Percentiles rank a stretch among this genome's conserved stretches.
Conservation (phyloP, 2,113 vertebrate genomes). For the Notothenia coriiceps region DNA sequence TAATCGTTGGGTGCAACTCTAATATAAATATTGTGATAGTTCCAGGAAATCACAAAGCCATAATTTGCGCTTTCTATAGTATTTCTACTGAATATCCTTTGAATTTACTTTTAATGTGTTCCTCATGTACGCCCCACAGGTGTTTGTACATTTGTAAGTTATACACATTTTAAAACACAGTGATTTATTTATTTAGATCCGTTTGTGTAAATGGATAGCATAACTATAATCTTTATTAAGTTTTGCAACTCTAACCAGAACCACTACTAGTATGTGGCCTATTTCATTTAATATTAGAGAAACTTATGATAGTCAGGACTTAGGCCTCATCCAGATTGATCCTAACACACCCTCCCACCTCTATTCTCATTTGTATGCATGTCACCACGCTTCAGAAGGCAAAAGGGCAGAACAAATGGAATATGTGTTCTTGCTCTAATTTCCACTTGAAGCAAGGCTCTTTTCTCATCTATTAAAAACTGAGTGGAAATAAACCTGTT, state of each 20-base stretch:
- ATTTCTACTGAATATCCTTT: too few relatives aligned
- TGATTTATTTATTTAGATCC: background rate
- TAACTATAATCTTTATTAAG: background rate
- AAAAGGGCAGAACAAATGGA: conserved; percentile 2
- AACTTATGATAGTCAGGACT: background rate
- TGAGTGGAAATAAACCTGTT: background rate
- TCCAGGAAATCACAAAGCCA: too few relatives aligned
- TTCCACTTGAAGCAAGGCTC: background rate
- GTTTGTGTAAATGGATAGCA: background rate
- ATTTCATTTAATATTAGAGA: background rate
- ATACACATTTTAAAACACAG: background rate
- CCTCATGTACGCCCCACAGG: background rate
- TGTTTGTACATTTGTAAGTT: background rate
- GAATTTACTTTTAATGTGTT: too few relatives aligned
- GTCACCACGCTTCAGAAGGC: background rate
- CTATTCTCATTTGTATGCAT: background rate
- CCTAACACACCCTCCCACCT: background rate
- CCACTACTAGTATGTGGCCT: background rate
- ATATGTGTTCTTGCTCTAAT: background rate
- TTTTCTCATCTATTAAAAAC: background rate
- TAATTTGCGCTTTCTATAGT: too few relatives aligned
- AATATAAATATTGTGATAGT: too few relatives aligned
- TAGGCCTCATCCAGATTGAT: background rate
- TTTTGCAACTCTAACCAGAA: background rate
- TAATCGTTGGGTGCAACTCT: too few relatives aligned